Evolutionary conservation across 2,888 invertebrate genomes (phyloP).

Genomic region (Phortica okadai): DNA sequence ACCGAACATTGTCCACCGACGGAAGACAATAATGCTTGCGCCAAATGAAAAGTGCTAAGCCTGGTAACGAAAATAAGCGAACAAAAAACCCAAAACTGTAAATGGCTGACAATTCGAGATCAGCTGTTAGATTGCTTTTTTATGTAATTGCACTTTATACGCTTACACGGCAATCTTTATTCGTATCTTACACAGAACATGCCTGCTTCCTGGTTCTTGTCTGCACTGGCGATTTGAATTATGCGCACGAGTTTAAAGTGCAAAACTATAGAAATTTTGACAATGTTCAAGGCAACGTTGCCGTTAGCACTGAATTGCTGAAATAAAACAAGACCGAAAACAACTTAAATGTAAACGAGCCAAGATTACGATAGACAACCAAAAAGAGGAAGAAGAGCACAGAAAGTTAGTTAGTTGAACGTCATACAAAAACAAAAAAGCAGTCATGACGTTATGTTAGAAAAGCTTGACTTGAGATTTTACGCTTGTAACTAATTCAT

Average conservation of each 20-base stretch:
- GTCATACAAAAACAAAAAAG: no score
- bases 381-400: neutral
- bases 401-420: neutral
- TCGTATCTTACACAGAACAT: neutral
- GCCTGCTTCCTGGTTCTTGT: neutral
- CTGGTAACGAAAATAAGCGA: neutral
- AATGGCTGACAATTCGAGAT: conserved; percentile 18
- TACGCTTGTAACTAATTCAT: conserved; percentile 20
- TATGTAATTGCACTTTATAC: conserved; percentile 33
- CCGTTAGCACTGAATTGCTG: neutral
- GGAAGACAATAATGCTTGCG: neutral
- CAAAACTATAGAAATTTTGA: conserved; percentile 25
- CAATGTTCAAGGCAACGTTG: conserved; percentile 12
- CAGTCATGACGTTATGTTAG: neutral
- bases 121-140: conserved; percentile 33
- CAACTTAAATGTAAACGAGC: neutral
- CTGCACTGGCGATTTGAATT: conserved; percentile 24
- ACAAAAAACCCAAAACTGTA: conserved; percentile 4
- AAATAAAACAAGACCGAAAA: neutral
- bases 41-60: conserved; percentile 27
- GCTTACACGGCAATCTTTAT: neutral
- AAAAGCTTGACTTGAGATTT: neutral
- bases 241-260: conserved; percentile 24
- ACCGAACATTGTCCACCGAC: neutral
- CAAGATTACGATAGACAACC: no score